Base-by-base conservation (phyloP, 2,888 invertebrate species). In the Xanthostigma xanthostigma region DNA sequence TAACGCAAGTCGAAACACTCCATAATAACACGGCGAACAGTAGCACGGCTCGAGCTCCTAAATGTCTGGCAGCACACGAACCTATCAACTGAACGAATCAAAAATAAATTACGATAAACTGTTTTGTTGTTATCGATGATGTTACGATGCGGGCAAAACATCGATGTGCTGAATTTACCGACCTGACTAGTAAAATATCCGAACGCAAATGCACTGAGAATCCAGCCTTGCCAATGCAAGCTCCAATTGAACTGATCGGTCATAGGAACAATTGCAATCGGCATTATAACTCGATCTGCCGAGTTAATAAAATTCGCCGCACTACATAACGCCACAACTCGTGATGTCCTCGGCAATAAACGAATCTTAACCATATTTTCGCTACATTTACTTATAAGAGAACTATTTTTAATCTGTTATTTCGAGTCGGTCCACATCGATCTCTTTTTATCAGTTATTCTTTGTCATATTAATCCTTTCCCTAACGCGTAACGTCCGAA, bases 101-200 rank as follows among this genome's bases (percentile, higher is more conserved):
- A 27, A 67, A 55, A 6, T 8, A 41, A 14, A 33, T 41, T 41
- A 41, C n/a, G 3, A 11, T 14, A 5, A 12, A 17, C 33, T 41
- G 17, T 41, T 41, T 17, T 11, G 41, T 41, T 41, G 17, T n/a
- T 41, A 41, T 33, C 27, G 6, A 27, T 27, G 27, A 27, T 27
- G 27, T 27, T 27, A 3, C 27, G 27, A 6, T 27, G 27, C 27
- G 6, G 6, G 17, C 17, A 17, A 17, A 17, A 17, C 17, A 17
- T 17, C 2, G 3, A 17, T 17, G 17, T 17, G 5, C 27, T 27
- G 6, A 27, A 47, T 46, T 48, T 44, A 56, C 27, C 27, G 64
- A 83, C 78, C 72, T 83, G 82, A 68, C 82, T 82, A 56, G 81
- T 81, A 59, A 84, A 79, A 60, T 84, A 84, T 35, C 84, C 84